Evolutionary conservation across 2,888 invertebrate genomes (phyloP).

Genomic region (Xylota sylvarum): DNA sequence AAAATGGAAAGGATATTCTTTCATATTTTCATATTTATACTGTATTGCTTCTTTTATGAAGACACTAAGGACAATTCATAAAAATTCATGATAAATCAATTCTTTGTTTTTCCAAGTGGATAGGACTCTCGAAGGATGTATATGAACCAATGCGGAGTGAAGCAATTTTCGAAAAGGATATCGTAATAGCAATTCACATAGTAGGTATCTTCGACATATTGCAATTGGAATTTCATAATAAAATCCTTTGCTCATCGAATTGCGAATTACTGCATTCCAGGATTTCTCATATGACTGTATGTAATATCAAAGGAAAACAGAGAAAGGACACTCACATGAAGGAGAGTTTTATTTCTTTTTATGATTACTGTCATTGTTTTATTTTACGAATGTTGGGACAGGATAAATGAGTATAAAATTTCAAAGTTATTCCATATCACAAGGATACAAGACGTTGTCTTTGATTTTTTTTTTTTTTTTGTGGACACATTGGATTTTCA

Average conservation of each 20-base stretch:
- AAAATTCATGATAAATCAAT: conserved; percentile 50
- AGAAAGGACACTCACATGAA: conserved; percentile 5
- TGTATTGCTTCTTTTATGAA: not conserved
- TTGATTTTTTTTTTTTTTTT: not conserved
- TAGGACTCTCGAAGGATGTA: not conserved
- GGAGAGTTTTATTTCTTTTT: conserved; percentile 1
- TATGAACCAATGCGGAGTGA: not conserved
- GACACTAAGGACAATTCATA: conserved; percentile 19
- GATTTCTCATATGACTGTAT: not conserved
- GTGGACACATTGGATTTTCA: not conserved
- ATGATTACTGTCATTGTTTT: conserved; percentile 3
- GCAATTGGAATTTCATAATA: conserved; percentile 37
- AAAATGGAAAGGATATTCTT: not conserved
- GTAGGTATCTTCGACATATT: conserved; percentile 5
- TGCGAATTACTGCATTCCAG: not conserved
- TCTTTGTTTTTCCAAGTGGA: conserved; percentile 34
- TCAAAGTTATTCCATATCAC: not conserved
- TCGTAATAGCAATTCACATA: conserved; percentile 5
- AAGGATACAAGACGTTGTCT: not conserved
- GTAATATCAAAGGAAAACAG: not conserved
- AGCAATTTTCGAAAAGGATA: not conserved
- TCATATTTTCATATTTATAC: conserved; percentile 1
- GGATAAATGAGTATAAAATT: not conserved
- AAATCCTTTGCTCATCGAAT: conserved; percentile 19
- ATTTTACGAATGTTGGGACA: not conserved